phyloP scores from a whole-genome alignment of 2,797 vertebrate species.

The Salarias fasciatus region DNA sequence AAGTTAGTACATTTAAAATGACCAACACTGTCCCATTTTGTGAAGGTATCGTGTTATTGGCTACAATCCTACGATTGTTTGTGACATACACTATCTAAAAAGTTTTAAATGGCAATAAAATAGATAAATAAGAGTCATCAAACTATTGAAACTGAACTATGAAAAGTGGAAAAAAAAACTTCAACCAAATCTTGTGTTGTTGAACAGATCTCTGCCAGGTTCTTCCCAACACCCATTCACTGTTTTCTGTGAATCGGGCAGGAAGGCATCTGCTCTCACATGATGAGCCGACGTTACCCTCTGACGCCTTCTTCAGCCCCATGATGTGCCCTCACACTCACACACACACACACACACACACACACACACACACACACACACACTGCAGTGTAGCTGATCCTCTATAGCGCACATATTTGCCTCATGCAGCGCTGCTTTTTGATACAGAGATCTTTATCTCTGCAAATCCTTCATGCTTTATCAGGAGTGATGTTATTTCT shows the following conservation, averaged over 20 bases:
- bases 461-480: too few relatives aligned
- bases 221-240: slow-evolving; percentile 4
- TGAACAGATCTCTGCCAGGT: not conserved
- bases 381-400: slow-evolving; percentile 29
- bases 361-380: slow-evolving; percentile 1
- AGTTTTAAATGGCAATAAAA: too few relatives aligned
- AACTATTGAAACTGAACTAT: too few relatives aligned
- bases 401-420: slow-evolving; percentile 8
- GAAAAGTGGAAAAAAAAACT: too few relatives aligned
- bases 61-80: too few relatives aligned
- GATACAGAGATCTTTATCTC: slow-evolving; percentile 1
- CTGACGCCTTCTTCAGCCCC: slow-evolving; percentile 18
- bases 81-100: too few relatives aligned
- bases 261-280: slow-evolving; percentile 15
- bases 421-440: not conserved
- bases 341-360: slow-evolving; percentile 3
- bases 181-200: too few relatives aligned
- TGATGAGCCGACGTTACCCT: slow-evolving; percentile 2
- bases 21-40: too few relatives aligned
- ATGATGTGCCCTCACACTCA: slow-evolving; percentile 9
- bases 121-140: too few relatives aligned
- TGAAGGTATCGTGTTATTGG: too few relatives aligned
- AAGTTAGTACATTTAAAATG: too few relatives aligned
- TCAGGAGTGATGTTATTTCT: not conserved
- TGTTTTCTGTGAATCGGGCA: not conserved